A percentile compares a stretch with the other conserved stretches of the same genome.
These are phyloP conservation scores for Mustela erminea DNA, from an alignment of 2,797 vertebrate species.

Conservation along the genomic window DNA sequence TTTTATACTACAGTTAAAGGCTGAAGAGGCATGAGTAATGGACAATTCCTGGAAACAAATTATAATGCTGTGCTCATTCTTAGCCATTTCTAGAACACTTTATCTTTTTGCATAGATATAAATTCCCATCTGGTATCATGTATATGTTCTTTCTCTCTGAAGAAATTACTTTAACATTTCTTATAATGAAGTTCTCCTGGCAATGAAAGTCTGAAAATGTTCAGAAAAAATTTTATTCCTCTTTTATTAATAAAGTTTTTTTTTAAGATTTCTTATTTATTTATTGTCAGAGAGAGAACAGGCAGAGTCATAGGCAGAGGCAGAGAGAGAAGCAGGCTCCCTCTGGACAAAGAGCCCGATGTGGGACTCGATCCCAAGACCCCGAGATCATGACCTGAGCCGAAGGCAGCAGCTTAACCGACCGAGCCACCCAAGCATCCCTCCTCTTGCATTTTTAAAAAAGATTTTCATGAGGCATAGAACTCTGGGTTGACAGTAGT, in stretches of 20 bases:
- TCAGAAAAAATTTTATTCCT: constrained; percentile 7
- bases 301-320: too few relatives aligned
- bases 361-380: too few relatives aligned
- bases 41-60: neutral
- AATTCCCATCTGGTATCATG: neutral
- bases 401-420: rapidly evolving
- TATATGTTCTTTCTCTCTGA: neutral
- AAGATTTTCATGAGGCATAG: neutral
- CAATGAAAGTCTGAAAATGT: neutral
- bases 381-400: too few relatives aligned
- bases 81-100: neutral
- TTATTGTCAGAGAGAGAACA: too few relatives aligned
- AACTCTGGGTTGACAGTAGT: neutral
- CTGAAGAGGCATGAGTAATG: neutral
- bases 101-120: neutral
- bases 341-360: too few relatives aligned
- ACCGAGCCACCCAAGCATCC: too few relatives aligned
- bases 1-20: neutral
- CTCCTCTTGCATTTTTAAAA: neutral
- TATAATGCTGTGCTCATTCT: neutral
- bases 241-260: neutral
- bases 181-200: neutral
- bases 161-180: neutral
- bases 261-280: too few relatives aligned
- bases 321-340: too few relatives aligned